These are phyloP conservation scores for Prionace glauca DNA, from an alignment of 2,797 vertebrate species.

Conservation along the genomic window DNA sequence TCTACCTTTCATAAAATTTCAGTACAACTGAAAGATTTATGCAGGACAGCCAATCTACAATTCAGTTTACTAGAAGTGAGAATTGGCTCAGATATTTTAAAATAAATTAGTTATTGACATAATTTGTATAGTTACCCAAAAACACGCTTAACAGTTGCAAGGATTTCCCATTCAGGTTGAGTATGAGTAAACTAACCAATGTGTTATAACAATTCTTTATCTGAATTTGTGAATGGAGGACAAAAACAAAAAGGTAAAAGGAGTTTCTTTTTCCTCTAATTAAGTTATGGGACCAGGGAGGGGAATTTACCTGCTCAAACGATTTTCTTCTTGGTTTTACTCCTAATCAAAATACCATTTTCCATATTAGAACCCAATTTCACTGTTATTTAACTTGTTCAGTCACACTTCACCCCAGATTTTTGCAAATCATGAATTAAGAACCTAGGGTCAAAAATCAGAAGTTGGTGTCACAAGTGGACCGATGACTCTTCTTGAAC, in stretches of 20 bases:
- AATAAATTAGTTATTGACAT: background rate
- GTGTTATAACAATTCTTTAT: background rate
- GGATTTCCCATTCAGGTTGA: background rate
- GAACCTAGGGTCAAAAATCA: background rate
- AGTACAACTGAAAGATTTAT: background rate
- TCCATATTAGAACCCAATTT: background rate
- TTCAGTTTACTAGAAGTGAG: background rate
- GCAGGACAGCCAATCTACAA: background rate
- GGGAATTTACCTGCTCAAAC: constrained; percentile 7
- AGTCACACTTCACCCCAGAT: background rate
- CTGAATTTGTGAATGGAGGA: background rate
- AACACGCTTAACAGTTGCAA: background rate
- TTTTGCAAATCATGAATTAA: constrained; percentile 7
- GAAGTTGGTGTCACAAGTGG: background rate
- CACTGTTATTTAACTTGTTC: background rate
- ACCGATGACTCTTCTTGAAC: background rate
- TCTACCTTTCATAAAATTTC: background rate
- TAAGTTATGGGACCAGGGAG: too few species aligned
- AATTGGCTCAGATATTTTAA: background rate
- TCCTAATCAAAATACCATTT: background rate
- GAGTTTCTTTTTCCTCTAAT: background rate
- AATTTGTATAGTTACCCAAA: background rate
- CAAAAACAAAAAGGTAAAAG: background rate
- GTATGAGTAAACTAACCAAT: background rate
- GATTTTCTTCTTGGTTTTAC: constrained; percentile 12